A percentile compares a stretch with the other conserved stretches of the same genome.
Conservation (phyloP, 2,888 invertebrate species). For the Drosophila gaucha region DNA sequence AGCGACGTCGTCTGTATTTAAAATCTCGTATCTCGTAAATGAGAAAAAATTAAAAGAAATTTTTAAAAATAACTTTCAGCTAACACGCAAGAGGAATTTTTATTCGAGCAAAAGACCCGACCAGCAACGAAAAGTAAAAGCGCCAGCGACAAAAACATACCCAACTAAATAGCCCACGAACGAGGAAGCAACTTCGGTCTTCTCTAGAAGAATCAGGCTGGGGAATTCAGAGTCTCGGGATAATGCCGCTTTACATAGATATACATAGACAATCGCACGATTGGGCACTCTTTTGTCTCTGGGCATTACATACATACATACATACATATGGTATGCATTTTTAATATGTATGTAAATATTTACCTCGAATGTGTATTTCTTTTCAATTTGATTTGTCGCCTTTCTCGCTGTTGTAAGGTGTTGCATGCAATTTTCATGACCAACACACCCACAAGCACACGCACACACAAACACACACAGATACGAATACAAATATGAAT, state of each 20-base stretch:
- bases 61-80: slow-evolving; percentile 84
- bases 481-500: slow-evolving; percentile 4
- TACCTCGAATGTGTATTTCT: slow-evolving; percentile 38
- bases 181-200: slow-evolving; percentile 56
- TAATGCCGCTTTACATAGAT: slow-evolving; percentile 34
- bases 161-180: slow-evolving; percentile 53
- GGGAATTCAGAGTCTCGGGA: slow-evolving; percentile 44
- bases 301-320: slow-evolving; percentile 7
- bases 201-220: slow-evolving; percentile 30
- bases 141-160: slow-evolving; percentile 66
- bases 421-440: slow-evolving; percentile 48
- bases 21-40: slow-evolving; percentile 68
- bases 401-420: slow-evolving; percentile 19
- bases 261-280: neutral
- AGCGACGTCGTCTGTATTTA: slow-evolving; percentile 58
- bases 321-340: slow-evolving; percentile 7
- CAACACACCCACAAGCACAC: slow-evolving; percentile 24
- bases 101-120: slow-evolving; percentile 72
- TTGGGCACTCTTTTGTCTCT: slow-evolving; percentile 8
- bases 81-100: slow-evolving; percentile 83
- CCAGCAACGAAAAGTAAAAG: slow-evolving; percentile 62
- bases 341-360: slow-evolving; percentile 29
- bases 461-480: slow-evolving; percentile 6
- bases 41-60: slow-evolving; percentile 71
- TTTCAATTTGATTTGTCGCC: slow-evolving; percentile 33